Percentiles rank a stretch among this genome's conserved stretches.
Evolutionary conservation across 2,888 invertebrate genomes (phyloP).

Genomic region (Ectropis crepuscularia): DNA sequence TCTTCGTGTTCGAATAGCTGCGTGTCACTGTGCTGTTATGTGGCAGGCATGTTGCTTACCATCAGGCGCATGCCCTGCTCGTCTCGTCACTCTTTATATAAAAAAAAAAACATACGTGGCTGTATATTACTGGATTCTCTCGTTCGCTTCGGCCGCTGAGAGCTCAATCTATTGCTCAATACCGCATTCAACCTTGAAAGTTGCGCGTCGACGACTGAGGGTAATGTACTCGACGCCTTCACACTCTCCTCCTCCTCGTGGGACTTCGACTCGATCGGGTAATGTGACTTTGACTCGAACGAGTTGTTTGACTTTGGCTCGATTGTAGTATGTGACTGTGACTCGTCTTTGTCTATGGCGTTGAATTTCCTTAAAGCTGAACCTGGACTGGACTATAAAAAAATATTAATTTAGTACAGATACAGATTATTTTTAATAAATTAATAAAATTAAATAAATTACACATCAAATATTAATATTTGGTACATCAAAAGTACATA

Average conservation of each 20-base stretch:
- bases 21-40: no score
- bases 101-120: constrained; percentile 56
- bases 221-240: constrained; percentile 48
- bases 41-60: no score
- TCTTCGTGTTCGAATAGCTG: no score
- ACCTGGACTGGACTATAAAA: constrained; percentile 46
- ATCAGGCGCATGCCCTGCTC: no score
- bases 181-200: constrained; percentile 79
- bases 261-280: constrained; percentile 16
- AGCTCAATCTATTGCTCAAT: constrained; percentile 66
- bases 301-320: no score
- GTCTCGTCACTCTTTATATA: no score
- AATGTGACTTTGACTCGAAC: constrained; percentile 21
- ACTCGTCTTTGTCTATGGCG: constrained; percentile 19
- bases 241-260: constrained; percentile 35
- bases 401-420: not conserved
- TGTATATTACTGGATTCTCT: constrained; percentile 55
- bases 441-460: no score
- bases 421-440: not conserved
- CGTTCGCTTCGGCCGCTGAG: constrained; percentile 59
- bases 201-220: constrained; percentile 71
- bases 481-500: no score
- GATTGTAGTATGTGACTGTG: constrained; percentile 8
- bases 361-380: constrained; percentile 33
- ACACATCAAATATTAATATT: no score